Percentiles rank a stretch among this genome's conserved stretches.
Evolutionary conservation across 2,797 vertebrate genomes (phyloP).

Genomic region (Xyrichtys novacula): DNA sequence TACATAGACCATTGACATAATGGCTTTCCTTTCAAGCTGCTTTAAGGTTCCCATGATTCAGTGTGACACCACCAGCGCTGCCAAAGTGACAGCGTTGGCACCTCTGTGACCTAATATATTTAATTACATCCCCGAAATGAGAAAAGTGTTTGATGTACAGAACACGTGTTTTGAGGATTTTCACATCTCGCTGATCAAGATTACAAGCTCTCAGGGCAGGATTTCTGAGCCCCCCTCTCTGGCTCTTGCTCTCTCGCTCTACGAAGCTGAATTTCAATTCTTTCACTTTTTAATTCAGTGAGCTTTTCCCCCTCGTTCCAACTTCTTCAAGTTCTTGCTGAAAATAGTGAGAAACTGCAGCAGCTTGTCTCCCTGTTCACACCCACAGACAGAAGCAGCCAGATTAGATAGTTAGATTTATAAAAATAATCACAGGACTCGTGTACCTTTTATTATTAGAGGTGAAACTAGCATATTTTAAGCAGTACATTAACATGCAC

Average conservation of each 20-base stretch:
- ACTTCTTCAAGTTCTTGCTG: not conserved
- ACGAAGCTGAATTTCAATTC: constrained; percentile 1
- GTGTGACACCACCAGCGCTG: not conserved
- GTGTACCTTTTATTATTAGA: not conserved
- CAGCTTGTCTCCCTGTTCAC: not conserved
- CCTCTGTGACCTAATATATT: constrained; percentile 29
- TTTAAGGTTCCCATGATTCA: constrained; percentile 17
- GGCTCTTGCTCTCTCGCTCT: not conserved
- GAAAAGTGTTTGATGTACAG: constrained; percentile 8
- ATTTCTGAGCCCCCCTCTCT: not conserved
- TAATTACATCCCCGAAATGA: constrained; percentile 11
- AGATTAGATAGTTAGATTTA: constrained; percentile 4
- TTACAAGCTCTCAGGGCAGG: constrained; percentile 9
- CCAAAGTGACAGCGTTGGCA: constrained; percentile 20
- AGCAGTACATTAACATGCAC: too few relatives aligned
- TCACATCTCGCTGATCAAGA: constrained; percentile 1
- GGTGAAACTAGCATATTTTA: too few relatives aligned
- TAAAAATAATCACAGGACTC: not conserved
- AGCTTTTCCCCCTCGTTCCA: not conserved
- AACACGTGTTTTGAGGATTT: constrained; percentile 15
- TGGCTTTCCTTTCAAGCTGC: constrained; percentile 33
- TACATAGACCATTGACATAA: constrained; percentile 55
- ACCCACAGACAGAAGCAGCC: constrained; percentile 1
- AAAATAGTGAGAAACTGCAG: not conserved
- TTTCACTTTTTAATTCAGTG: not conserved